Conservation (phyloP, 1,140 invertebrate genomes). For the Drosophila malerkotliana region DNA sequence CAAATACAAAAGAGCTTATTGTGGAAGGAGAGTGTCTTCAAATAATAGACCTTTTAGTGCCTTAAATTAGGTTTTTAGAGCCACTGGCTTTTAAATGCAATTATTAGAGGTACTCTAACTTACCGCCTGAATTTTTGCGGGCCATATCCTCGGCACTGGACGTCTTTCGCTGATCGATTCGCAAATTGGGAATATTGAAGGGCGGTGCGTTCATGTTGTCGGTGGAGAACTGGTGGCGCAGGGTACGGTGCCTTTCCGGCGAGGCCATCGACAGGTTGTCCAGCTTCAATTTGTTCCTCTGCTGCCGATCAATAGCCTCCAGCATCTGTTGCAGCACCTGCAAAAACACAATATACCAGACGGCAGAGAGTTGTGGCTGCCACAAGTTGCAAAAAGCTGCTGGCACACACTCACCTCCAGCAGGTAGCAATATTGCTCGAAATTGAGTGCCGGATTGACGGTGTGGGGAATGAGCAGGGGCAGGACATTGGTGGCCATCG, state of each 20-base stretch:
- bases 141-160: slow-evolving; percentile 95
- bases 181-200: slow-evolving; percentile 93
- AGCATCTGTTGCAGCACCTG: slow-evolving; percentile 96
- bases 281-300: slow-evolving; percentile 92
- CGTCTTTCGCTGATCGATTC: slow-evolving; percentile 93
- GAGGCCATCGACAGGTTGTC: slow-evolving; percentile 91
- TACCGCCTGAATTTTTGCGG: slow-evolving; percentile 91
- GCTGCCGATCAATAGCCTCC: slow-evolving; percentile 94
- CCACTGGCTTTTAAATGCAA: neutral
- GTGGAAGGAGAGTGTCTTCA: neutral
- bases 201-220: slow-evolving; percentile 93
- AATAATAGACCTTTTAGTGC: neutral
- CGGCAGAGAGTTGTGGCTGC: neutral
- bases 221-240: slow-evolving; percentile 93
- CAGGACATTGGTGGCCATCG: slow-evolving; percentile 97
- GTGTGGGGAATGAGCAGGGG: slow-evolving; percentile 96
- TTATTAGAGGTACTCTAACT: slow-evolving; percentile 24
- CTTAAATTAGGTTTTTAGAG: neutral
- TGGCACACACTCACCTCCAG: slow-evolving; percentile 87
- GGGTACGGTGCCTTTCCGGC: slow-evolving; percentile 89
- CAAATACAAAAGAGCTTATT: neutral
- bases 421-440: slow-evolving; percentile 94
- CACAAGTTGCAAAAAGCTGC: neutral
- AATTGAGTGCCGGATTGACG: slow-evolving; percentile 94
- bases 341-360: neutral